Evolutionary conservation across 2,888 invertebrate genomes (phyloP).

Genomic region (Ochlodes sylvanus): DNA sequence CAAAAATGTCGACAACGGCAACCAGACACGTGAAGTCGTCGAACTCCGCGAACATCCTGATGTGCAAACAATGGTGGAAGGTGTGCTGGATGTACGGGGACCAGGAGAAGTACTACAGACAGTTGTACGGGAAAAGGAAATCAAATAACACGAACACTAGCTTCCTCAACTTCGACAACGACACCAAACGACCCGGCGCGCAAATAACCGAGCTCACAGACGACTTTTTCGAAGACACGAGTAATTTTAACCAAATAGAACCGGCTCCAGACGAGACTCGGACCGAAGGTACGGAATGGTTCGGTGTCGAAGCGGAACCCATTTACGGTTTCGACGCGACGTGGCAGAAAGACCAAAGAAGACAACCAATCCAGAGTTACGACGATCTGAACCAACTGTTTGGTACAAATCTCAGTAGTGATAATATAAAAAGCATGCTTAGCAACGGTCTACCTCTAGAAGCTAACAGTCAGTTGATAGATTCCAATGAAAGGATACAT

Average conservation of each 20-base stretch:
- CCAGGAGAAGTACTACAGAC: slow-evolving; percentile 93
- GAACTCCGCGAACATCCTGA: slow-evolving; percentile 89
- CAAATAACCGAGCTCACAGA: slow-evolving; percentile 81
- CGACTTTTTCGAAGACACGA: slow-evolving; percentile 72
- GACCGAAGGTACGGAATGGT: slow-evolving; percentile 51
- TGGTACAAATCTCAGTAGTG: slow-evolving; percentile 62
- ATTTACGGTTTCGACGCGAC: slow-evolving; percentile 72
- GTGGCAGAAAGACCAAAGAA: slow-evolving; percentile 82
- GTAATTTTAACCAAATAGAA: slow-evolving; percentile 62
- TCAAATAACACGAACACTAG: slow-evolving; percentile 65
- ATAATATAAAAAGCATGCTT: slow-evolving; percentile 73
- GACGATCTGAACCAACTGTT: slow-evolving; percentile 75
- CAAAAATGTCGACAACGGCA: slow-evolving; percentile 80
- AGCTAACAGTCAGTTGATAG: slow-evolving; percentile 62
- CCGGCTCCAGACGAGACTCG: slow-evolving; percentile 70
- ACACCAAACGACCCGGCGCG: slow-evolving; percentile 76
- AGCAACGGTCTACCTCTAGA: slow-evolving; percentile 75
- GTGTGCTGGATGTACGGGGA: slow-evolving; percentile 95
- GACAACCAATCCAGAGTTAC: slow-evolving; percentile 77
- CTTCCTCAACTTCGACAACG: slow-evolving; percentile 65
- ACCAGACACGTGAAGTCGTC: slow-evolving; percentile 81
- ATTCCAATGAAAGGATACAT: slow-evolving; percentile 70
- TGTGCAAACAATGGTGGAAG: slow-evolving; percentile 96
- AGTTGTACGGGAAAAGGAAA: slow-evolving; percentile 89
- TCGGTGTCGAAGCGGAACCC: slow-evolving; percentile 70